A percentile compares a stretch with the other conserved stretches of the same genome.
phyloP scores from a whole-genome alignment of 2,113 vertebrate genomes.

The Salvelinus alpinus region DNA sequence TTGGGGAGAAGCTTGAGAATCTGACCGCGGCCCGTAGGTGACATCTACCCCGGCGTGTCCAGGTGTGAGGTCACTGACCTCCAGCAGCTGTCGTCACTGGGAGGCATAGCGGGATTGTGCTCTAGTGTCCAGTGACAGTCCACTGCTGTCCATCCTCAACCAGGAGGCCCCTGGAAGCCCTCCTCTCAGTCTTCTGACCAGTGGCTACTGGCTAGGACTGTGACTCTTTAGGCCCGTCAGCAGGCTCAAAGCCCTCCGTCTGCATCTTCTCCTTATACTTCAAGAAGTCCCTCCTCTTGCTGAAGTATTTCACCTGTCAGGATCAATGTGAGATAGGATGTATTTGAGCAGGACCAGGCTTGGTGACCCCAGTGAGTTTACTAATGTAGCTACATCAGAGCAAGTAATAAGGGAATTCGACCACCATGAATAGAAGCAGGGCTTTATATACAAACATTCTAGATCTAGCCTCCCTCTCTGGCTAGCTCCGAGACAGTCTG shows the following conservation, averaged over 20 bases:
- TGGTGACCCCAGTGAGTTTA: background rate
- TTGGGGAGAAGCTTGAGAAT: no score
- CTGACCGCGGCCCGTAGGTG: no score
- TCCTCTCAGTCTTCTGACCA: background rate
- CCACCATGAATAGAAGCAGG: no score
- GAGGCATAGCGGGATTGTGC: no score
- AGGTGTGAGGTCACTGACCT: no score
- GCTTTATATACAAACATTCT: no score
- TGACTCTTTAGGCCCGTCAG: slow-evolving; percentile 66
- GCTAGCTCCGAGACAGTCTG: background rate
- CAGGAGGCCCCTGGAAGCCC: background rate
- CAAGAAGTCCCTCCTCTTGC: slow-evolving; percentile 90
- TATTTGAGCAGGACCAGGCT: background rate
- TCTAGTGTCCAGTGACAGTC: no score
- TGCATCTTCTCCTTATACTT: slow-evolving; percentile 89
- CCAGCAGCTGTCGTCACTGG: no score
- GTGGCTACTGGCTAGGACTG: slow-evolving; percentile 45
- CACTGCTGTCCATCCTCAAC: background rate
- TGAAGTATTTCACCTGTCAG: slow-evolving; percentile 89
- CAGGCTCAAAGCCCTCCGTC: slow-evolving; percentile 79
- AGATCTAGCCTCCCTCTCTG: background rate
- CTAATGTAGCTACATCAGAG: background rate
- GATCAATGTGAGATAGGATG: background rate
- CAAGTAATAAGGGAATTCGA: background rate
- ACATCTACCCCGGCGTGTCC: no score